Base-by-base conservation (phyloP, 1,140 invertebrate genomes). In the Berghia stephanieae region DNA sequence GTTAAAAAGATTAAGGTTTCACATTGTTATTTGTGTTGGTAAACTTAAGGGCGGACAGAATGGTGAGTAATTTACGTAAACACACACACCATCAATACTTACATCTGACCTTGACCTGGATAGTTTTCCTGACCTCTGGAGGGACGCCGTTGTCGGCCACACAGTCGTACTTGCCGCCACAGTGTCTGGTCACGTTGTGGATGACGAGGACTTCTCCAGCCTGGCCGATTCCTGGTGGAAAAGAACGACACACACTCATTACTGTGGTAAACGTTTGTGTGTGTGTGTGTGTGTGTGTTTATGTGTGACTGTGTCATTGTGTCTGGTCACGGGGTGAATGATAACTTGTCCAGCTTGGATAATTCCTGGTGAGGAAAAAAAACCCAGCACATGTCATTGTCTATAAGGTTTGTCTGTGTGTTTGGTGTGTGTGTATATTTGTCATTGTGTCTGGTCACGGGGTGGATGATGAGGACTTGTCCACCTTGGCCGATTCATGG, bases 91-190 rank as follows among this genome's bases (percentile, higher is more conserved):
- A 73, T 77, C 83, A n/a, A n/a, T 38, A 79, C 80, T 79, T 55
- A 81, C 80, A 81, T n/a, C 67, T 36, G 3, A 81, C 80, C 24
- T 80, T 82, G 18, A 88, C 82, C 31, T 80, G 75, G 44, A 88
- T 84, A 40, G 82, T 79, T 34, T 85, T 74, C 16, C 77, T 83
- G 13, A 81, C 81, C 18, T 81, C 81, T 31, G 86, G 85, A 8
- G 80, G 82, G 4, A 87, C 86, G 36, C 79, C 81, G 78, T 86
- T 88, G 67, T 81, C 81, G 2, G 88, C 88, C 27, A 83, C 78
- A 77, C 88, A 89, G 42, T 84, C 79, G 71, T 87, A 88, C 21
- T 68, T 67, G 67, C 84, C 86, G 10, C 82, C 84, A 78, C 86
- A 87, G 36, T 82, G 78, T 46, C 86, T 78, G 55, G 85, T 82